Evolutionary conservation across 1,140 invertebrate species (phyloP).

Genomic region (Saccostrea glomerata): DNA sequence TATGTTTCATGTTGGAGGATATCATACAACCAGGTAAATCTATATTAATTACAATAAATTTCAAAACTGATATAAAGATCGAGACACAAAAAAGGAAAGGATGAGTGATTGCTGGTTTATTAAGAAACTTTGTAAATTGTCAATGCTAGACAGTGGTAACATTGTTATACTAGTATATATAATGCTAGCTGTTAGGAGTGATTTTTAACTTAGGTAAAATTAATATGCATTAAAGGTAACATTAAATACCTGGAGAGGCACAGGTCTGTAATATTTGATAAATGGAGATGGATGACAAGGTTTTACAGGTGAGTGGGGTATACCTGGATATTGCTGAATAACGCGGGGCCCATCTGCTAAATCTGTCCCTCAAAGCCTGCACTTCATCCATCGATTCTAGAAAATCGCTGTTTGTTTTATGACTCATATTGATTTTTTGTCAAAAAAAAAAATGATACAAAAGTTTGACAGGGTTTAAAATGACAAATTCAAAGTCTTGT

Average conservation of each 20-base stretch:
- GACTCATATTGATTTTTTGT: slow-evolving; percentile 34
- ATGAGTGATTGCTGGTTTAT: too few relatives aligned
- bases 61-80: too few relatives aligned
- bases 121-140: too few relatives aligned
- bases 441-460: neutral
- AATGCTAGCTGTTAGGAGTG: neutral
- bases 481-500: slow-evolving; percentile 17
- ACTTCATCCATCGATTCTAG: neutral
- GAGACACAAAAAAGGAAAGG: too few relatives aligned
- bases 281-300: slow-evolving; percentile 3
- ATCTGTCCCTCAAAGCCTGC: neutral
- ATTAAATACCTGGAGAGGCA: slow-evolving; percentile 8
- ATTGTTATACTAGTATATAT: too few relatives aligned
- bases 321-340: slow-evolving; percentile 21
- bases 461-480: slow-evolving; percentile 29
- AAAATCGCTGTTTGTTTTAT: slow-evolving; percentile 13
- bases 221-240: neutral
- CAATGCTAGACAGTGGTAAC: too few relatives aligned
- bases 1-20: neutral
- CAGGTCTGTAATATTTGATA: neutral
- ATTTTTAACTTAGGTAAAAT: neutral
- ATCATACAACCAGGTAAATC: neutral
- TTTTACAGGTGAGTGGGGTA: neutral
- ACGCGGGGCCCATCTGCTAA: neutral
- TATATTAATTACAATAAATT: too few relatives aligned